Evolutionary conservation across 2,888 invertebrate species (phyloP).

Genomic region (Hedya salicella): DNA sequence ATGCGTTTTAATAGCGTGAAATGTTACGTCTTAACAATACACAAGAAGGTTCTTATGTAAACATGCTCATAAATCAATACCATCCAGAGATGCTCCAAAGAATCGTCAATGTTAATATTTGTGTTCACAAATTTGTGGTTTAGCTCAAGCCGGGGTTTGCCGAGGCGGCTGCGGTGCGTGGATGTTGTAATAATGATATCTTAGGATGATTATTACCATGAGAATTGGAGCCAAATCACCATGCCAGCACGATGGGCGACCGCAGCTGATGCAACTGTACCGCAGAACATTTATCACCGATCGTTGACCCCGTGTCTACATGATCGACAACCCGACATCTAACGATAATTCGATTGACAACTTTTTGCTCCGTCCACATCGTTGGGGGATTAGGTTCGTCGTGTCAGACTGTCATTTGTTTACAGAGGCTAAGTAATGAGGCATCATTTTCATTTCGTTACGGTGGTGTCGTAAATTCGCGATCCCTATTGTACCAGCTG

Average conservation of each 20-base stretch:
- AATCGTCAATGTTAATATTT: constrained; percentile 30
- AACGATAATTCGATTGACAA: constrained; percentile 59
- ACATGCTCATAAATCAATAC: neutral
- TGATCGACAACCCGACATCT: constrained; percentile 67
- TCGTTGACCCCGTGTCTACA: constrained; percentile 62
- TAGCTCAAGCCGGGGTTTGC: constrained; percentile 21
- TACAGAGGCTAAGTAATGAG: constrained; percentile 20
- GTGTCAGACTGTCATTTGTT: constrained; percentile 23
- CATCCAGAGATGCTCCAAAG: neutral
- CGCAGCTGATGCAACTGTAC: constrained; percentile 53
- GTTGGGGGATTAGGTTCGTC: constrained; percentile 17
- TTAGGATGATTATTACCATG: constrained; percentile 41
- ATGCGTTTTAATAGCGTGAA: constrained; percentile 25
- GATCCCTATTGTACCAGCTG: too few relatives aligned
- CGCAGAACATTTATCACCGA: constrained; percentile 72
- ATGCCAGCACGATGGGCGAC: constrained; percentile 42
- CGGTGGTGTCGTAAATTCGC: constrained; percentile 2
- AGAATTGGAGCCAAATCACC: constrained; percentile 44
- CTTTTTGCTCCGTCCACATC: constrained; percentile 39
- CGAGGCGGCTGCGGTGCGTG: constrained; percentile 12
- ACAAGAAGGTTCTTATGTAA: neutral
- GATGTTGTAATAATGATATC: constrained; percentile 43
- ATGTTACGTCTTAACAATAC: constrained; percentile 16
- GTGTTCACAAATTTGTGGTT: constrained; percentile 30
- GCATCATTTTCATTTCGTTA: constrained; percentile 23